Percentiles rank a stretch among this genome's conserved stretches.
Evolutionary conservation across 2,113 vertebrate species (phyloP).

Genomic region (Herpailurus yagouaroundi): DNA sequence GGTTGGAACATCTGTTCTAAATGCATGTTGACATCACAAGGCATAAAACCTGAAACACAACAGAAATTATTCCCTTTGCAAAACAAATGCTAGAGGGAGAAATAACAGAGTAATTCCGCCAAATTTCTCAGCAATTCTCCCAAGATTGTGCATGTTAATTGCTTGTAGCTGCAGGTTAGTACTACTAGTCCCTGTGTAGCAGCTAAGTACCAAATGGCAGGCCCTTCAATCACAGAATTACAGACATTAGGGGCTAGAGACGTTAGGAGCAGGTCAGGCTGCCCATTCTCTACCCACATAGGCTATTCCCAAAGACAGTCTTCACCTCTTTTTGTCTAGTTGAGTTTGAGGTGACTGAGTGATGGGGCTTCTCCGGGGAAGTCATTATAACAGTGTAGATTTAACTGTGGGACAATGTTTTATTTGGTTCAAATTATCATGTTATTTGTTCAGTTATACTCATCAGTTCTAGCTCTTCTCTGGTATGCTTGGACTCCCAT

Average conservation of each 20-base stretch:
- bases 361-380: conserved; percentile 27
- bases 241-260: neutral
- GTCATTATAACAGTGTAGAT: neutral
- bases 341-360: conserved; percentile 39
- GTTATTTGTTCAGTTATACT: conserved; percentile 45
- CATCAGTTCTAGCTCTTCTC: conserved; percentile 38
- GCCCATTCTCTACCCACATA: neutral
- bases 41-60: conserved; percentile 72
- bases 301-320: neutral
- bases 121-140: conserved; percentile 71
- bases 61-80: conserved; percentile 70
- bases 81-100: conserved; percentile 65
- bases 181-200: conserved; percentile 35
- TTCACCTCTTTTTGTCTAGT: neutral
- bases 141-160: conserved; percentile 69
- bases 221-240: conserved; percentile 48
- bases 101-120: conserved; percentile 32
- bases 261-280: neutral
- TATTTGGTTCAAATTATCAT: conserved; percentile 45
- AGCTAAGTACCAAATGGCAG: conserved; percentile 52
- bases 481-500: conserved; percentile 4
- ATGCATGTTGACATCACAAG: conserved; percentile 60
- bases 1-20: conserved; percentile 66
- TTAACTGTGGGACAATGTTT: conserved; percentile 32
- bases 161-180: conserved; percentile 74